Percentiles rank a stretch among this genome's conserved stretches.
phyloP scores from a whole-genome alignment of 2,113 vertebrate species.

The Atractosteus spatula region DNA sequence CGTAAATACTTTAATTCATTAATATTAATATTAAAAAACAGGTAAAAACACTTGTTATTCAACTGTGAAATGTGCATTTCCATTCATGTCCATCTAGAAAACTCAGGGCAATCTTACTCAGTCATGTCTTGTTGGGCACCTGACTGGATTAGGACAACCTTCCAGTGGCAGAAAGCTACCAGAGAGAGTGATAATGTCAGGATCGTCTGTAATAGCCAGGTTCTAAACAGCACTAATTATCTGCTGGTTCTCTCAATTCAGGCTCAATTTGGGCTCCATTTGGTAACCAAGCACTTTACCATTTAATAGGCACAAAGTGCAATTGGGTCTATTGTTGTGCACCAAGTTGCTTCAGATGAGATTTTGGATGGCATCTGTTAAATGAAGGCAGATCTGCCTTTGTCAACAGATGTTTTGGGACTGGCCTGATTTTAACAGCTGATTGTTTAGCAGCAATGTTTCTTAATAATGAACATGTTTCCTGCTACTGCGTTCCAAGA shows the following conservation, averaged over 20 bases:
- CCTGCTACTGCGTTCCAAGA: not conserved
- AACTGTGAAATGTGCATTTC: too few species aligned
- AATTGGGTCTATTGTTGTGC: not conserved
- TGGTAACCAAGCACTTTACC: constrained; percentile 9
- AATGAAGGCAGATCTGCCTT: not conserved
- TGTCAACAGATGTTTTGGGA: constrained; percentile 19
- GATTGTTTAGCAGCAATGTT: not conserved
- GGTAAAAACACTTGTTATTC: too few species aligned
- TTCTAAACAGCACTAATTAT: constrained; percentile 15
- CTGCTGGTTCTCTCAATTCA: not conserved
- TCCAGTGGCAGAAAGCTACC: too few species aligned
- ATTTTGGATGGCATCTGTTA: not conserved
- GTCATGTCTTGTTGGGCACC: too few species aligned
- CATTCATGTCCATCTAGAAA: too few species aligned
- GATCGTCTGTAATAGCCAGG: not conserved
- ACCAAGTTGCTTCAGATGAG: constrained; percentile 13
- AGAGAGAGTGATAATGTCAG: not conserved
- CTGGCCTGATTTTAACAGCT: not conserved
- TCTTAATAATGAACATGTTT: not conserved
- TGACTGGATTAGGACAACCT: too few species aligned
- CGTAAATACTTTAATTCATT: too few species aligned
- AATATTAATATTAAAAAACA: too few species aligned
- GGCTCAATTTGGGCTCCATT: constrained; percentile 6
- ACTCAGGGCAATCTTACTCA: too few species aligned
- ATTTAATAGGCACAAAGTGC: constrained; percentile 1